A percentile compares a stretch with the other conserved stretches of the same genome.
These are phyloP conservation scores for Iguana delicatissima DNA, from an alignment of 2,797 vertebrate species.

Conservation along the genomic window DNA sequence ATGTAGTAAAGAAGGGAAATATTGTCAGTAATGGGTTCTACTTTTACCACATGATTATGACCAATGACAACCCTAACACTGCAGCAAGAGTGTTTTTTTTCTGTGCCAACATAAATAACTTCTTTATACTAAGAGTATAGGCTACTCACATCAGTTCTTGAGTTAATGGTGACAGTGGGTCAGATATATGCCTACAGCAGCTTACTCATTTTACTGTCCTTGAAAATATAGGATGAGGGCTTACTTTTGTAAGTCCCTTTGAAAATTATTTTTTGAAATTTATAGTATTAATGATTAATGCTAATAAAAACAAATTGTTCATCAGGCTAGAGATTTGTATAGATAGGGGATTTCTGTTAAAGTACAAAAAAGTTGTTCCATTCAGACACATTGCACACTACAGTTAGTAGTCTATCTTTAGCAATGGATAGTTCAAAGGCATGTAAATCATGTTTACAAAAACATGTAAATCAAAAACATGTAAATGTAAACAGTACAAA, in stretches of 20 bases:
- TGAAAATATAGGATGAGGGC: constrained; percentile 2
- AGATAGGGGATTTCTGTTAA: neutral
- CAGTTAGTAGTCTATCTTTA: neutral
- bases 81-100: neutral
- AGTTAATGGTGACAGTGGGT: constrained; percentile 62
- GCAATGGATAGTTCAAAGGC: neutral
- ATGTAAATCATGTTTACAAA: neutral
- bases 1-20: neutral
- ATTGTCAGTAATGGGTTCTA: neutral
- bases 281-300: neutral
- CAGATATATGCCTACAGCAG: constrained; percentile 21
- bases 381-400: neutral
- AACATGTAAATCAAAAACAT: too few species aligned
- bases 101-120: neutral
- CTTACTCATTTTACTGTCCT: constrained; percentile 41
- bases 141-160: constrained; percentile 28
- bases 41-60: neutral
- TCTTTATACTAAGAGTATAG: neutral
- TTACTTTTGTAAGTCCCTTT: neutral
- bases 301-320: neutral
- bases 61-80: neutral
- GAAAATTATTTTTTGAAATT: constrained; percentile 5
- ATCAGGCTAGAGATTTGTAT: constrained; percentile 39
- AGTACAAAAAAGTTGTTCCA: neutral
- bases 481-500: too few species aligned